Base-by-base conservation (phyloP, 2,888 invertebrate genomes). In the Baronia brevicornis region DNA sequence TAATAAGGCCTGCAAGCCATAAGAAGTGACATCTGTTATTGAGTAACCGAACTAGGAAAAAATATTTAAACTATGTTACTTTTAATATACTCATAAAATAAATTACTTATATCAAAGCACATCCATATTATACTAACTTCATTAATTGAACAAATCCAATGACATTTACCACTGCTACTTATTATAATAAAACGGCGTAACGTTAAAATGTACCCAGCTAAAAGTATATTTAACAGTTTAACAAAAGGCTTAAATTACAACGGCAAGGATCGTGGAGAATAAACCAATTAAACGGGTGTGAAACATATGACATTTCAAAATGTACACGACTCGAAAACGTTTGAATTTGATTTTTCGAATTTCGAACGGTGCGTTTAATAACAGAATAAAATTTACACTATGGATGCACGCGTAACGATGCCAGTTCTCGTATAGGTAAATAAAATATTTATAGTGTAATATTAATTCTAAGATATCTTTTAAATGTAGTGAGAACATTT, bases 61-160 rank as follows among this genome's bases (percentile, higher is more conserved):
- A n/a, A n/a, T n/a, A n/a, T n/a, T n/a, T n/a, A n/a, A n/a, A n/a
- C n/a, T n/a, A n/a, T n/a, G n/a, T n/a, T n/a, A n/a, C n/a, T n/a
- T n/a, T n/a, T n/a, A n/a, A n/a, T n/a, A n/a, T n/a, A n/a, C n/a
- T n/a, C n/a, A n/a, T n/a, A n/a, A n/a, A n/a, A n/a, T 33, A 19
- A 21, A 14, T 25, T 32, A 39, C 37, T 36, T 19, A 27, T 44
- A 34, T 36, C 26, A 35, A 20, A 36, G 48, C 51, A 36, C 45
- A 38, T 54, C 54, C 50, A 52, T 44, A 43, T 46, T 38, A 43
- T 39, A 51, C 46, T 44, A 46, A 46, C 70, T 74, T 79, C 79
- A 78, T 80, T 79, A 79, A 70, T 51, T 48, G 61, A 48, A 75
- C 74, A 74, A 70, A 75, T 70, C 75, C 77, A 78, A 72, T 74